Conservation (phyloP, 2,113 vertebrate genomes). For the Empidonax traillii region DNA sequence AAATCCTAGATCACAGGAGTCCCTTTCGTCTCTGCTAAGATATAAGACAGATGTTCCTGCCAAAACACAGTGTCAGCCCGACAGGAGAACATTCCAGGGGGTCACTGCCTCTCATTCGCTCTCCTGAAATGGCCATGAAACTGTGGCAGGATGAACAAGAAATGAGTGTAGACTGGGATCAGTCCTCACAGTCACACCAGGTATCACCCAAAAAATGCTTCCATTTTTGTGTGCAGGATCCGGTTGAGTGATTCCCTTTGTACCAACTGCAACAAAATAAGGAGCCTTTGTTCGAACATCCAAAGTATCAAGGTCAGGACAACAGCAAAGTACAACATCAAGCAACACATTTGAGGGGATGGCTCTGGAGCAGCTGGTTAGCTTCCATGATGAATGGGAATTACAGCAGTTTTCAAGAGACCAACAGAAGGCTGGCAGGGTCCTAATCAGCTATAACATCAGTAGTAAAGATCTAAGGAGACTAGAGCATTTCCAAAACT, state of each 20-base stretch:
- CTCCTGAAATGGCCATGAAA: neutral
- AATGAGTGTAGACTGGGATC: neutral
- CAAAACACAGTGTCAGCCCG: neutral
- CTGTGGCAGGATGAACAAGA: neutral
- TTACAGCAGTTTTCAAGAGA: slow-evolving; percentile 76
- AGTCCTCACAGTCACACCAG: neutral
- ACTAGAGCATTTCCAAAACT: slow-evolving; percentile 69
- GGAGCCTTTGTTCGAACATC: slow-evolving; percentile 40
- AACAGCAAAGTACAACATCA: slow-evolving; percentile 4
- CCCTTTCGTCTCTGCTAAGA: neutral
- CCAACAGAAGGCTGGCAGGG: slow-evolving; percentile 77
- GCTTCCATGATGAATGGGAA: slow-evolving; percentile 77
- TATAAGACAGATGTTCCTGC: neutral
- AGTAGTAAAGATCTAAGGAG: slow-evolving; percentile 80
- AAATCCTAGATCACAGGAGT: neutral
- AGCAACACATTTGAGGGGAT: slow-evolving; percentile 54
- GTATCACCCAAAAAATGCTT: neutral
- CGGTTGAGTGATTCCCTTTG: neutral
- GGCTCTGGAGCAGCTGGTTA: slow-evolving; percentile 73
- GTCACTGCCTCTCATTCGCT: neutral
- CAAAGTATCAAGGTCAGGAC: slow-evolving; percentile 69
- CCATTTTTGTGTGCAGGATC: neutral
- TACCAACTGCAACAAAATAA: neutral
- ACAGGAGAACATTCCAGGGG: neutral
- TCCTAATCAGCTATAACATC: slow-evolving; percentile 79